Evolutionary conservation across 2,888 invertebrate genomes (phyloP), one percentile per base, ranked within the genome.

Genomic region (Eupeodes latifasciatus): DNA sequence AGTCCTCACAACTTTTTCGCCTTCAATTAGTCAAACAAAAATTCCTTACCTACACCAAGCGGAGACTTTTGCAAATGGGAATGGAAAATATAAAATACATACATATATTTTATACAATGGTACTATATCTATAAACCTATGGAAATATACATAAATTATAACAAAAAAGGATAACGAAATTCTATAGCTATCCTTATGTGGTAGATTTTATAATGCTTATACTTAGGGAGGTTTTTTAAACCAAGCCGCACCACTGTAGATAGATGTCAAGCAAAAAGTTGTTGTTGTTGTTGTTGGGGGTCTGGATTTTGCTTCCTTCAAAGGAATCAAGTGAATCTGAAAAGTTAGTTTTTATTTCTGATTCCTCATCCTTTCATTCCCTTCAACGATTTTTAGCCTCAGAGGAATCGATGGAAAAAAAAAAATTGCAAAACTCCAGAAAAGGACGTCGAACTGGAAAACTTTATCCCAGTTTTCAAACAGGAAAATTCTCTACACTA

Each of bases 401-500:
- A 47, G 78, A 59, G 78, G 78, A 79, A 77, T 67, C 34, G 11
- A 62, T 62, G 62, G 19, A 36, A 57, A 66, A 61, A 44, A 44
- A 62, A 66, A 66, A 59, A 44, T 61, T 72, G 47, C 47, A 59
- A 66, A 74, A 75, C 62, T 66, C 61, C 59, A 67, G 72, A 78
- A 79, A 74, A 77, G 71, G 69, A 80, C 80, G 59, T 57, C 77
- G 53, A 74, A 74, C 57, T 57, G 80, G 83, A 75, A 81, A 81
- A 85, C 16, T 78, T 81, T 88, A 85, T 85, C 85, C 88, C 88
- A 85, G 84, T 84, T 87, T 88, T 88, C 75, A 44, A 66, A 81
- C 53, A 51, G 85, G 78, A 85, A 88, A 88, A 85, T 88, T 88
- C 88, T 88, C 88, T 88, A 88, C 81, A 88, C 88, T 72, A 72